phyloP scores from a whole-genome alignment of 1,140 invertebrate genomes.

The Heliothis virescens region DNA sequence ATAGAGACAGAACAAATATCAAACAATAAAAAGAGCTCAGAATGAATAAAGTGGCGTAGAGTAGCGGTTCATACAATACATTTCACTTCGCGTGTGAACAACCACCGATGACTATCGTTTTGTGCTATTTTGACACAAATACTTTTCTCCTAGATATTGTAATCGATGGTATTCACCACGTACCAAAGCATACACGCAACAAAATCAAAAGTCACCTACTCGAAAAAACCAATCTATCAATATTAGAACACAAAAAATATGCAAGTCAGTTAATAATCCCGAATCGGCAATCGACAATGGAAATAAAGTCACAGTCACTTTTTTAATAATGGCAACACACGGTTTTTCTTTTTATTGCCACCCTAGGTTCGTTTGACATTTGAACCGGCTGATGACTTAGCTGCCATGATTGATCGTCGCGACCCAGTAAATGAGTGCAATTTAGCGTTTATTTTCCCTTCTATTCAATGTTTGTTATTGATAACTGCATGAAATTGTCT shows the following conservation, averaged over 20 bases:
- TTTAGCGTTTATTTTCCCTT: constrained; percentile 83
- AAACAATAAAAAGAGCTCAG: constrained; percentile 59
- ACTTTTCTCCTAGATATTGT: constrained; percentile 74
- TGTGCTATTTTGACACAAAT: constrained; percentile 74
- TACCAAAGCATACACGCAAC: constrained; percentile 69
- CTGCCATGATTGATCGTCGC: constrained; percentile 84
- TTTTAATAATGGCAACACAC: constrained; percentile 85
- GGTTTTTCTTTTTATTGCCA: constrained; percentile 83
- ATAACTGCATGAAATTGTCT: constrained; percentile 63
- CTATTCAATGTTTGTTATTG: constrained; percentile 79
- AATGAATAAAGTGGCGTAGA: constrained; percentile 58
- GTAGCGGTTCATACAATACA: constrained; percentile 67
- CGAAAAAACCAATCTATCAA: constrained; percentile 86
- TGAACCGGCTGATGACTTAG: constrained; percentile 85
- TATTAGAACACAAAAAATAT: constrained; percentile 86
- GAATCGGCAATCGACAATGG: constrained; percentile 86
- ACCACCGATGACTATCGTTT: constrained; percentile 73
- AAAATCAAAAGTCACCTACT: constrained; percentile 78
- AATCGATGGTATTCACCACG: constrained; percentile 70
- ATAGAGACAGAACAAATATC: constrained; percentile 60
- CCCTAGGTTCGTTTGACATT: constrained; percentile 85
- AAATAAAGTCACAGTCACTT: constrained; percentile 86
- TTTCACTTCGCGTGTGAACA: constrained; percentile 71
- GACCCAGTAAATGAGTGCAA: constrained; percentile 85
- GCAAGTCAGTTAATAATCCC: constrained; percentile 86